These are phyloP conservation scores for Apeira syringaria DNA, from an alignment of 2,888 invertebrate species.

Conservation along the genomic window DNA sequence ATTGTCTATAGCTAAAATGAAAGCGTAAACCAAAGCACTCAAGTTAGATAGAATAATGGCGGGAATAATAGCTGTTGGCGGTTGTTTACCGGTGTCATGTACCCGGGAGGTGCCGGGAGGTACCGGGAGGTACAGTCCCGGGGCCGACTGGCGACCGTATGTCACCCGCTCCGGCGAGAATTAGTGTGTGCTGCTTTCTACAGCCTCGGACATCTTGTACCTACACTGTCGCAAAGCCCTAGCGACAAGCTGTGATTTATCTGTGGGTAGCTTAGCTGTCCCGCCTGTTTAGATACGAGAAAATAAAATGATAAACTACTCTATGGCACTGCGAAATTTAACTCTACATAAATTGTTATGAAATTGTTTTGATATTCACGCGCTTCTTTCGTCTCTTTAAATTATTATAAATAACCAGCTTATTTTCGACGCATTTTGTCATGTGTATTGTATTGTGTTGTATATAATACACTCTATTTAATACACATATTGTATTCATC, in stretches of 20 bases:
- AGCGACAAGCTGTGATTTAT: constrained; percentile 39
- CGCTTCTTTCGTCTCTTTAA: too few relatives aligned
- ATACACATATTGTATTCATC: too few relatives aligned
- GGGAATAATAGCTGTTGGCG: constrained; percentile 22
- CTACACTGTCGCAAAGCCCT: constrained; percentile 29
- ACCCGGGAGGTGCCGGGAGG: background rate
- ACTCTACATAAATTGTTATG: too few relatives aligned
- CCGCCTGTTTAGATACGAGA: constrained; percentile 8
- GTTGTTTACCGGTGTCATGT: constrained; percentile 19
- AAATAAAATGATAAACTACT: constrained; percentile 3
- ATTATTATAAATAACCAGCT: too few relatives aligned
- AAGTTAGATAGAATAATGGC: constrained; percentile 12
- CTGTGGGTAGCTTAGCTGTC: constrained; percentile 17
- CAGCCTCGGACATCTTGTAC: constrained; percentile 27
- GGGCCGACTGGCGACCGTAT: constrained; percentile 23
- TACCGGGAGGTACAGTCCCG: background rate
- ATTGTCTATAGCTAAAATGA: background rate
- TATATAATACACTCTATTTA: too few relatives aligned
- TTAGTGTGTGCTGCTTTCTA: constrained; percentile 28
- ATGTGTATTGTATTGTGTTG: too few relatives aligned
- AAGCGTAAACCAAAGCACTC: constrained; percentile 2
- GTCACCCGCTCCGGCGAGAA: constrained; percentile 31
- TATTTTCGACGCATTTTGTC: too few relatives aligned
- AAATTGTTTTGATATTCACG: too few relatives aligned
- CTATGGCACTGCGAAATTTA: too few relatives aligned